Evolutionary conservation across 2,888 invertebrate species (phyloP), one percentile per base, ranked within the genome.

Genomic region (Xestoiulus laeticollis): DNA sequence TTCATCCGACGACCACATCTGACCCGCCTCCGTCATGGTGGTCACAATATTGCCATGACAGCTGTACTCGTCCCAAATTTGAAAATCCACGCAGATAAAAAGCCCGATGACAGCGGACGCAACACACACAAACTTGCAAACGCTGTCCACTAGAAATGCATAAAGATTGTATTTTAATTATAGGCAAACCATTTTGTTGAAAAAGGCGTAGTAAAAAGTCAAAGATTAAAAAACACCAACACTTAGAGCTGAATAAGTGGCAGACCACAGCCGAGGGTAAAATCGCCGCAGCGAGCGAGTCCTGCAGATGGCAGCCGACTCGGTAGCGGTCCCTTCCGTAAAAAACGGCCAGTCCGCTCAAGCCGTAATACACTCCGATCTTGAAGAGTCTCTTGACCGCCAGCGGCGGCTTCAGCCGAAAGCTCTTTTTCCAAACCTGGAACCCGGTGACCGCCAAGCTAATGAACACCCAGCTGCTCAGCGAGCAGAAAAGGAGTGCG

Each of bases 261-360:
- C 85, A 85, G 5, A 88, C 87, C 26, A 89, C 88, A 2, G 89
- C 86, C 19, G 85, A 30, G n/a, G 89, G 89, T 30, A 89, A 84
- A n/a, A 87, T 30, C 12, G 83, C 87, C 16, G 89, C 89, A n/a
- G 87, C 86, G 83, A 94, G 93, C 0, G 94, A 94, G 91, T 94
- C 94, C 90, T 94, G 94, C 78, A 94, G 91, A 90, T 94, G 94
- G 89, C 94, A 94, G 87, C 94, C 91, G 6, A 94, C 94, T 90
- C 94, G 91, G 89, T 93, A 93, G 88, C 93, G 91, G 90, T 94
- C 94, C 89, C 93, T 90, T 3, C 93, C 92, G 89, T 93, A 93
- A n/a, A 93, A 92, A 78, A 93, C 91, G 86, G 93, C 91, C 89
- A 93, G 92, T n/a, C 92, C 93, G 89, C 93, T 91, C 16, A 92